A percentile compares a stretch with the other conserved stretches of the same genome.
phyloP scores from a whole-genome alignment of 1,140 invertebrate species.

The Fopius arisanus region DNA sequence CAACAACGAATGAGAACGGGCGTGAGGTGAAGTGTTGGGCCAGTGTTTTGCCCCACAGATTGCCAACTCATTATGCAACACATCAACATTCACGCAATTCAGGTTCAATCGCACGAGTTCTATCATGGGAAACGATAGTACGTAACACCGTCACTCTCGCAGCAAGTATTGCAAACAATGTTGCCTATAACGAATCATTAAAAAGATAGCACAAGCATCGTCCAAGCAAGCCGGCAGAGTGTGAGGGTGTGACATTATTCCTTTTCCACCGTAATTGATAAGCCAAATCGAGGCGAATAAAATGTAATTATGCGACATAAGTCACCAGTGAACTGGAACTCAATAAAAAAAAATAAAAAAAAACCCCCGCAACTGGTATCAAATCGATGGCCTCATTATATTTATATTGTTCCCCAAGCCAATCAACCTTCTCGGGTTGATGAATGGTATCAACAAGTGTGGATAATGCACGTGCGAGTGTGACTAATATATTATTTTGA shows the following conservation, averaged over 20 bases:
- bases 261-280: not conserved
- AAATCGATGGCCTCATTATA: conserved; percentile 12
- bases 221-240: not conserved
- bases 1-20: not conserved
- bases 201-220: not conserved
- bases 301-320: conserved; percentile 3
- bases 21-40: not conserved
- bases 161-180: conserved; percentile 41
- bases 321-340: conserved; percentile 20
- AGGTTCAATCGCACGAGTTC: conserved; percentile 40
- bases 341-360: not conserved
- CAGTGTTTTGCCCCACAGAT: conserved; percentile 4
- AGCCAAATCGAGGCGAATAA: not conserved
- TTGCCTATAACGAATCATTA: not conserved
- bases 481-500: not conserved
- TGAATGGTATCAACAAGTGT: not conserved
- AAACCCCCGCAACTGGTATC: not conserved
- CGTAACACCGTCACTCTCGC: not conserved
- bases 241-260: not conserved
- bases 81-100: conserved; percentile 46
- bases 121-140: conserved; percentile 45
- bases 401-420: not conserved
- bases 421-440: not conserved
- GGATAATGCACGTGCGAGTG: not conserved
- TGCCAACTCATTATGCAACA: conserved; percentile 41